Base-by-base conservation (phyloP, 2,113 vertebrate genomes). In the Sinosuthora webbiana region DNA sequence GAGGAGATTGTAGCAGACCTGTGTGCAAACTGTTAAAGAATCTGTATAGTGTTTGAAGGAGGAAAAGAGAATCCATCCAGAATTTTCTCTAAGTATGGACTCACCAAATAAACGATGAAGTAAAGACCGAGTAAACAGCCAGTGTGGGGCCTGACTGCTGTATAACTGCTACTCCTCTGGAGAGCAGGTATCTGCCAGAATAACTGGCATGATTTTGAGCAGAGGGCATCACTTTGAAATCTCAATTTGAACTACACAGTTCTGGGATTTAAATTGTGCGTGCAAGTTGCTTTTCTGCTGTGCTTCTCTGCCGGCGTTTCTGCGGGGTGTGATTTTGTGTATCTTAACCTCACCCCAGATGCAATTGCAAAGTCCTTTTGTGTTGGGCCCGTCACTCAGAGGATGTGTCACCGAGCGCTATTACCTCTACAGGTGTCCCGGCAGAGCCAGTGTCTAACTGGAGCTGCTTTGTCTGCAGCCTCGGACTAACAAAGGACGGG, bases 401-500 rank as follows among this genome's bases (percentile, higher is more conserved):
- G 14, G 57, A 79, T 64, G 79, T 92, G 77, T 33, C 82, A 87
- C 37, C 90, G 90, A 76, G 35, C 13, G 80, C 78, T 45, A 37
- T 96, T 95, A 87, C 64, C 84, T 71, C 92, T 84, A 31, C 82
- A 86, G 87, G 93, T 87, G 89, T 77, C 89, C 90, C 45, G 24
- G 93, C 89, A 87, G 68, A 76, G 28, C 64, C 69, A 50, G 63
- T 22, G 45, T 60, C 73, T 74, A 18, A 82, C 82, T 60, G 65
- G 82, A 84, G 80, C 1, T 84, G 60, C 95, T 93, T 93, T 94
- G 88, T 94, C 59, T 84, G 92, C 80, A 47, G 60, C 50, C 65
- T 82, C 73, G 18, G 50, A 31, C 24, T 73, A 70, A 93, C 92
- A 84, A 94, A 96, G 90, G 62, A 79, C 50, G 42, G 60, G 41